These are phyloP conservation scores for Drosophila basisetae DNA, from an alignment of 2,888 invertebrate genomes.

Conservation along the genomic window DNA sequence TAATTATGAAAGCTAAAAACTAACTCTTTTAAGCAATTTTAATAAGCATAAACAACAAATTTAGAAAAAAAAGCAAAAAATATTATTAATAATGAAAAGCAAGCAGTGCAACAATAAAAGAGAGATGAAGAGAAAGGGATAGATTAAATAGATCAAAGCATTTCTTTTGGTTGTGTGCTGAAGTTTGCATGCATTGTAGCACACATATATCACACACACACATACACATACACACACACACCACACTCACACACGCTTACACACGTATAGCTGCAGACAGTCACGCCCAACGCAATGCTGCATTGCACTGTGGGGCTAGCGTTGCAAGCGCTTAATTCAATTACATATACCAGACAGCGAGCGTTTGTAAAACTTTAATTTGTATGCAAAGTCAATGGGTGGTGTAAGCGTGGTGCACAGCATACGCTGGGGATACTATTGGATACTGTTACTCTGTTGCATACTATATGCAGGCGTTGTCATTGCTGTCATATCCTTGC, in stretches of 20 bases:
- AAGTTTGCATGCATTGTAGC: slow-evolving; percentile 17
- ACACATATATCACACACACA: background rate
- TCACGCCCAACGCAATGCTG: slow-evolving; percentile 49
- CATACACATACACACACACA: slow-evolving; percentile 7
- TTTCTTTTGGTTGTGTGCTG: slow-evolving; percentile 13
- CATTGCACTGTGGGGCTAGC: slow-evolving; percentile 30
- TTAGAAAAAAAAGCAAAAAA: background rate
- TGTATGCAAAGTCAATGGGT: slow-evolving; percentile 75
- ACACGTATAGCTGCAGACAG: slow-evolving; percentile 13
- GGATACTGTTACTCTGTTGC: background rate
- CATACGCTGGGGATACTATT: background rate
- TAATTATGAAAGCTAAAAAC: background rate
- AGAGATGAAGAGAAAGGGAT: background rate
- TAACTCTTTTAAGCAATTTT: background rate
- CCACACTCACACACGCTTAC: slow-evolving; percentile 7
- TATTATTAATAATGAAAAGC: background rate
- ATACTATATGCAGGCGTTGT: slow-evolving; percentile 36
- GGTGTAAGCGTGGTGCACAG: background rate
- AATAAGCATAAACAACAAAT: background rate
- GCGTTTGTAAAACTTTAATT: slow-evolving; percentile 69
- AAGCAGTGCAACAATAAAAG: slow-evolving; percentile 1
- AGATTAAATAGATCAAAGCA: slow-evolving; percentile 40
- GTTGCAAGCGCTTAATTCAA: slow-evolving; percentile 67
- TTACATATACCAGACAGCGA: slow-evolving; percentile 68
- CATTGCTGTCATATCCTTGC: slow-evolving; percentile 69